Base-by-base conservation (phyloP, 1,140 invertebrate genomes). In the Drosophila pectinifera region DNA sequence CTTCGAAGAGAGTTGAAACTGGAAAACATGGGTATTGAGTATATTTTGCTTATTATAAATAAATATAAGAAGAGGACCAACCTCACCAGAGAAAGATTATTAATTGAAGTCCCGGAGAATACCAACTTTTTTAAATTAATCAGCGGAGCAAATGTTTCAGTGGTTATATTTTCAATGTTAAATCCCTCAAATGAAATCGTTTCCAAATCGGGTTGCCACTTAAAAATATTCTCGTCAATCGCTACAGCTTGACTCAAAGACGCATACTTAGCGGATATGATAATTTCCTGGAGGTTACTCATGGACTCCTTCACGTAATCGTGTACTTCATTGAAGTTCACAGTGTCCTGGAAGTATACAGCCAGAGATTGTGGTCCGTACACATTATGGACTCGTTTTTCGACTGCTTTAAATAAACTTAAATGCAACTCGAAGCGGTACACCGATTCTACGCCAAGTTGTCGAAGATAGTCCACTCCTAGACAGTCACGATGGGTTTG, bases 381-480 rank as follows among this genome's bases (percentile, higher is more conserved):
- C 1, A 13, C 18, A 26, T 38, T 28, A 31, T 61, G 42, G 24
- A 62, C 34, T 28, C 18, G 24, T 57, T 5, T 62, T 57, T 62
- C 58, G 1, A 62, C 8, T 11, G 13, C 16, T 56, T 18, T 14
- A 39, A 22, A 62, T 6, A 2, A 5, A 16, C 28, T 24, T 3
- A 41, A 8, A 28, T 58, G 53, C 5, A 57, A n/a, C 22, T 62
- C 58, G 4, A 62, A 62, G 10, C 53, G 59, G 13, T 16, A 13
- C 10, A 58, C 36, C 2, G 51, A 16, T 11, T 62, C 24, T 11
- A 62, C 36, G 1, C 59, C 59, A 28, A 62, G 59, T 57, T 62
- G 36, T 10, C 34, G 22, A 13, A 62, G 54, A 26, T 62, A 62
- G 11, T 62, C 51, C 1, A 11, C 54, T 16, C 13, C 59, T 22